Conservation (phyloP, 2,888 invertebrate species). For the Adineta ricciae region DNA sequence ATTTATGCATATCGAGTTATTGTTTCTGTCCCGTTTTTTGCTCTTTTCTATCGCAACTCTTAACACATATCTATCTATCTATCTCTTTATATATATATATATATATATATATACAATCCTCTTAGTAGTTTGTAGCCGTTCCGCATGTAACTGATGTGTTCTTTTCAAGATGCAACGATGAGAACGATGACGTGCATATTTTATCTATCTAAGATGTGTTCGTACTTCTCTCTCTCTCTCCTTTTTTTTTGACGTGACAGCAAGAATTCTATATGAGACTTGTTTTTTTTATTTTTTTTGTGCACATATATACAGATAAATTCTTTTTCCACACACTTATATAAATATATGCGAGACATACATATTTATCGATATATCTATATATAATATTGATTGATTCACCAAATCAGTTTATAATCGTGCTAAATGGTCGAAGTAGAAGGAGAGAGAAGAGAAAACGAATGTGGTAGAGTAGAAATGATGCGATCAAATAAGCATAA, state of each 20-base stretch:
- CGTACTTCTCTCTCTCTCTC: neutral
- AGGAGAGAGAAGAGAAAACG: neutral
- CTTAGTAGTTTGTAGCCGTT: neutral
- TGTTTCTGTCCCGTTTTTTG: neutral
- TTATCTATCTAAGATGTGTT: neutral
- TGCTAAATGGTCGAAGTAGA: neutral
- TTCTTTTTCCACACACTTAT: neutral
- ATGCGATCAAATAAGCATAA: no score
- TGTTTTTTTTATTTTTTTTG: neutral
- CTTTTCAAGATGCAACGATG: neutral
- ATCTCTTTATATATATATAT: neutral
- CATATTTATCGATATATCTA: no score
- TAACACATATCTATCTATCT: neutral
- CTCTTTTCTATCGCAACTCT: neutral
- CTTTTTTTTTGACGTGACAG: conserved; percentile 1
- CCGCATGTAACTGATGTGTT: neutral
- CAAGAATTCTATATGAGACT: neutral
- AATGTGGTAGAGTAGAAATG: neutral
- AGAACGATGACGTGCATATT: conserved; percentile 3
- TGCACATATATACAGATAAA: neutral
- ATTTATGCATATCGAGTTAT: conserved; percentile 15
- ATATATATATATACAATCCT: neutral
- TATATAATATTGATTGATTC: neutral
- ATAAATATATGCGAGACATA: neutral
- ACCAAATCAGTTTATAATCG: neutral